These are phyloP conservation scores for Habropoda laboriosa DNA, from an alignment of 1,140 invertebrate species.

Conservation along the genomic window DNA sequence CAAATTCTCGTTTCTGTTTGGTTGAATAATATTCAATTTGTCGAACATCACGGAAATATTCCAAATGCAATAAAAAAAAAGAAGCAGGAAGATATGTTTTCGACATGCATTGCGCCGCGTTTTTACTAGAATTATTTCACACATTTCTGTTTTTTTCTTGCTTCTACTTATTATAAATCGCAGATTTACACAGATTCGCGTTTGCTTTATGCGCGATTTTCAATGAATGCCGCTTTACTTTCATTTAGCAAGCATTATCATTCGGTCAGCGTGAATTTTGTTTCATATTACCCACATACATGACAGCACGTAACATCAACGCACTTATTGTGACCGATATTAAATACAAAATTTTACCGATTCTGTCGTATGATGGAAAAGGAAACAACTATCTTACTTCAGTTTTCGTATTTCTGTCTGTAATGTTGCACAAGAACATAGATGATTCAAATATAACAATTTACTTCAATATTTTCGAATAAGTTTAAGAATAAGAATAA, in stretches of 20 bases:
- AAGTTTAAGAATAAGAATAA: not conserved
- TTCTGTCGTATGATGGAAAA: not conserved
- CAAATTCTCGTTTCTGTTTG: not conserved
- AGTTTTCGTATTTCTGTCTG: not conserved
- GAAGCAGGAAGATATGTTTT: conserved; percentile 25
- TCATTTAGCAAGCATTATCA: conserved; percentile 63
- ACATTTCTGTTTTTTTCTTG: not conserved
- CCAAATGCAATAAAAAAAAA: not conserved
- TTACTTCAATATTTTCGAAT: not conserved
- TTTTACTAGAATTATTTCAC: conserved; percentile 31
- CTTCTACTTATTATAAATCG: conserved; percentile 26
- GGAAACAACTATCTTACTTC: not conserved
- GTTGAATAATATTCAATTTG: not conserved
- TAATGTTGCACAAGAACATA: not conserved
- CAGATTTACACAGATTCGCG: conserved; percentile 38
- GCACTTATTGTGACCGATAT: conserved; percentile 60
- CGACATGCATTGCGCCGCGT: conserved; percentile 24
- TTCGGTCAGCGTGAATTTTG: conserved; percentile 38
- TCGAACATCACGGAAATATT: not conserved
- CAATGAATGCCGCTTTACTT: conserved; percentile 48
- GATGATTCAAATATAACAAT: not conserved
- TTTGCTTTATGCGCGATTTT: conserved; percentile 55
- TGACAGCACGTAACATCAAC: conserved; percentile 55
- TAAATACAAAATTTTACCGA: conserved; percentile 52
- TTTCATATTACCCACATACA: conserved; percentile 53